Base-by-base conservation (phyloP, 2,113 vertebrate species). In the Chionodraco myersi region DNA sequence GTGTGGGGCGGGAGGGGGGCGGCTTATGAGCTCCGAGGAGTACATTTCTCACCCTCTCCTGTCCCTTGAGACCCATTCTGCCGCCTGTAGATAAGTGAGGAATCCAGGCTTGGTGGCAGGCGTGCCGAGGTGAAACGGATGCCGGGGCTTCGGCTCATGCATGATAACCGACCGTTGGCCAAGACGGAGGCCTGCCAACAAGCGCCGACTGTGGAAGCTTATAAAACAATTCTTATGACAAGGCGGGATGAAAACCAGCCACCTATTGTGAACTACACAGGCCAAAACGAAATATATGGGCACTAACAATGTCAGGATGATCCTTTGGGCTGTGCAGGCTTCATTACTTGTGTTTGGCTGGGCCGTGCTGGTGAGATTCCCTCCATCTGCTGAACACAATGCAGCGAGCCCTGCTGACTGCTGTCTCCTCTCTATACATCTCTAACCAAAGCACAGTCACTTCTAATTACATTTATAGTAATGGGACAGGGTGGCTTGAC, bases 81-180 rank as follows among this genome's bases (percentile, higher is more conserved):
- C 80, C 75, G 84, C 80, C 71, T 88, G 91, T 8, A 92, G 92
- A 92, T 93, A 94, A 93, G 88, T 88, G 74, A 49, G 77, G 80
- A 79, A 93, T 71, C 80, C 90, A 77, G 83, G 83, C 79, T 77
- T 15, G 77, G 86, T 71, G 87, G 83, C 83, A 80, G 82, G 47
- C 54, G 47, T 60, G 44, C 69, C 23, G 78, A 56, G 82, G 77
- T 83, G 84, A 86, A 85, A 86, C 72, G 72, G 88, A 88, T 77
- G 85, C 86, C 15, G 72, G 6, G 75, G 86, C 84, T 71, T 44
- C 16, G 26, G 86, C 72, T 82, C 18, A 54, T 61, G 67, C 26
- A 73, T 5, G 68, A 86, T 79, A 76, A 77, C 71, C 44, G 12
- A 85, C 77, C 0, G 49, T 7, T 0, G 26, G 82, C 85, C 81